These are phyloP conservation scores for Carettochelys insculpta DNA, from an alignment of 2,113 vertebrate species.

Conservation along the genomic window DNA sequence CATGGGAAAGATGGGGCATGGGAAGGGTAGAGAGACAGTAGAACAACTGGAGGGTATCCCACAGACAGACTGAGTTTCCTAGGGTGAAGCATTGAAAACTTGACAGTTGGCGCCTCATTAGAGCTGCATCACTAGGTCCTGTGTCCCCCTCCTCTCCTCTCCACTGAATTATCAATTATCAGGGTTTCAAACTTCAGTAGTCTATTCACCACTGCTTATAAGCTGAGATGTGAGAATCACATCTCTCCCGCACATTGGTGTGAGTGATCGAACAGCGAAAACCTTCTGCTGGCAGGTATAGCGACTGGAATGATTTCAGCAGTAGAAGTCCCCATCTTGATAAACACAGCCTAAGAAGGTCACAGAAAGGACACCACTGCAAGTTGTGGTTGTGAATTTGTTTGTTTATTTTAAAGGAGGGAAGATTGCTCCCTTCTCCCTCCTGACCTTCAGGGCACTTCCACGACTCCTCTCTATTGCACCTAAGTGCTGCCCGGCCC, in stretches of 20 bases:
- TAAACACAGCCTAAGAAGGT: constrained; percentile 26
- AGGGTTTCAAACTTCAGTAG: background rate
- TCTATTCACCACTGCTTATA: background rate
- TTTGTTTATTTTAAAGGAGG: background rate
- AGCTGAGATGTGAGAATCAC: background rate
- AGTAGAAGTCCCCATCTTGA: background rate
- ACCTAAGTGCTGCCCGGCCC: background rate
- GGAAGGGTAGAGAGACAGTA: background rate
- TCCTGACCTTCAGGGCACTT: background rate
- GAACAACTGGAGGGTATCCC: background rate
- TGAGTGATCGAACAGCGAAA: background rate
- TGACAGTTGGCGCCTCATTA: background rate
- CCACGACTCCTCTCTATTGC: background rate
- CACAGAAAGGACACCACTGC: background rate
- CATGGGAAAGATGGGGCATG: background rate
- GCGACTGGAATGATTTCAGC: constrained; percentile 23
- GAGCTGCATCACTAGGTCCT: background rate
- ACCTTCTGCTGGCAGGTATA: background rate
- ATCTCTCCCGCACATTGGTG: rapidly evolving
- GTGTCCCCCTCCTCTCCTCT: rapidly evolving
- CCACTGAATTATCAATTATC: background rate
- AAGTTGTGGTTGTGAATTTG: background rate
- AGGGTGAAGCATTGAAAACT: background rate
- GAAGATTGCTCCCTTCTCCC: background rate
- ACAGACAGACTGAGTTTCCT: background rate